phyloP scores from a whole-genome alignment of 2,113 vertebrate genomes.

The Chloropsis hardwickii region DNA sequence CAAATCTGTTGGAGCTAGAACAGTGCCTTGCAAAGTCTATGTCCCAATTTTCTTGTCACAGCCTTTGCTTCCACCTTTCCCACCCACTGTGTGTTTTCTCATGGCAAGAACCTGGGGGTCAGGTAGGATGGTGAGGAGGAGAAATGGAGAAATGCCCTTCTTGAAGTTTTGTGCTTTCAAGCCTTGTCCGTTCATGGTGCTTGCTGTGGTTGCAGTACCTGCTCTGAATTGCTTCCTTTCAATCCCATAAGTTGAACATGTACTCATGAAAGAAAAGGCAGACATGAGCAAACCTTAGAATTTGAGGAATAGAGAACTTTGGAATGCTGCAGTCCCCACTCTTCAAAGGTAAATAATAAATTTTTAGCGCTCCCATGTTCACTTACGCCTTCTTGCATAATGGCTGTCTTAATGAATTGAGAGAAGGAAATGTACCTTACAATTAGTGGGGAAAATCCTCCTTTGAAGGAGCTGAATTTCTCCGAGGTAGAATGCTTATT shows the following conservation, averaged over 20 bases:
- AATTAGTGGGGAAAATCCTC: background rate
- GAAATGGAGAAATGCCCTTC: background rate
- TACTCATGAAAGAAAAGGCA: background rate
- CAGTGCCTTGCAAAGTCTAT: background rate
- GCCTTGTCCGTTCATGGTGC: background rate
- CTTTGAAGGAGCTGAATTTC: background rate
- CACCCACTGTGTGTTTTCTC: fast-evolving
- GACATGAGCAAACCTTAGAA: background rate
- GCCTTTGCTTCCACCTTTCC: background rate
- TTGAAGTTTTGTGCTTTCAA: background rate
- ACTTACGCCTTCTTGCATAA: background rate
- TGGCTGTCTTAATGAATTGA: background rate
- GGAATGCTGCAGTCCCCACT: background rate
- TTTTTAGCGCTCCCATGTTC: background rate
- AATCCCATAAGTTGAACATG: background rate
- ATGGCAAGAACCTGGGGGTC: background rate
- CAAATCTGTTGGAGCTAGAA: background rate
- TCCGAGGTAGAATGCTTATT: constrained; percentile 37
- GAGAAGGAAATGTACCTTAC: background rate
- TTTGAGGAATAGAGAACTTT: background rate
- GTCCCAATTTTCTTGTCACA: background rate
- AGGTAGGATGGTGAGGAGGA: background rate
- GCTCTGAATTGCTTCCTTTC: background rate
- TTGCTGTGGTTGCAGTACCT: background rate
- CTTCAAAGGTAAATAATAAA: background rate